Evolutionary conservation across 2,888 invertebrate genomes (phyloP).

Genomic region (Callimorpha dominula): DNA sequence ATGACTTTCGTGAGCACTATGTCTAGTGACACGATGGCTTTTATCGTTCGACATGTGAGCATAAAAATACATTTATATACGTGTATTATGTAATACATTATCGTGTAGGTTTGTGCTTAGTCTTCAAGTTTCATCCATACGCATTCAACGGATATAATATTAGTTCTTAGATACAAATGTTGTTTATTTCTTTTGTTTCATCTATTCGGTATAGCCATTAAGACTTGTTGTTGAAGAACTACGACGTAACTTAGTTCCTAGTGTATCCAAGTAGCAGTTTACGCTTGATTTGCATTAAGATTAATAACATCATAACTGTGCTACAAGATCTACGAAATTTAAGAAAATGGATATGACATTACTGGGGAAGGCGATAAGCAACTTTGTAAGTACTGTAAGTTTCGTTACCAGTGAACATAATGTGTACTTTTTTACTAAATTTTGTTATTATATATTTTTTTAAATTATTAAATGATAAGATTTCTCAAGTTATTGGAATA

Average conservation of each 20-base stretch:
- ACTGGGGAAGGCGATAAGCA: constrained; percentile 77
- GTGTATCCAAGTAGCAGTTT: constrained; percentile 11
- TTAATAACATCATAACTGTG: constrained; percentile 26
- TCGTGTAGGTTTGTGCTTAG: constrained; percentile 64
- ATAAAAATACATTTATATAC: constrained; percentile 68
- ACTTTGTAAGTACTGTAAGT: constrained; percentile 73
- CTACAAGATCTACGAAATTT: constrained; percentile 22
- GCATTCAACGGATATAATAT: constrained; percentile 62
- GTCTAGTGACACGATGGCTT: constrained; percentile 62
- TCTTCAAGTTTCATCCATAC: constrained; percentile 73
- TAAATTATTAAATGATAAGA: too few species aligned
- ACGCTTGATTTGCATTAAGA: constrained; percentile 26
- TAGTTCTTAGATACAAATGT: constrained; percentile 2
- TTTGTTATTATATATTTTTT: too few species aligned
- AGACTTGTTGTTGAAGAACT: constrained; percentile 23
- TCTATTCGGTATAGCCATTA: background rate
- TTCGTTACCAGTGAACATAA: background rate
- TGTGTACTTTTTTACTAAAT: too few species aligned
- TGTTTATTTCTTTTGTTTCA: constrained; percentile 18
- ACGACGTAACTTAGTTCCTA: constrained; percentile 17
- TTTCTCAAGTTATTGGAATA: too few species aligned
- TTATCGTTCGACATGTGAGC: constrained; percentile 72
- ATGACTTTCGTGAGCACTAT: constrained; percentile 74
- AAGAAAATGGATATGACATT: constrained; percentile 74
- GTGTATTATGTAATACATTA: constrained; percentile 50